phyloP scores from a whole-genome alignment of 2,888 invertebrate genomes.

The Eupithecia abbreviata region DNA sequence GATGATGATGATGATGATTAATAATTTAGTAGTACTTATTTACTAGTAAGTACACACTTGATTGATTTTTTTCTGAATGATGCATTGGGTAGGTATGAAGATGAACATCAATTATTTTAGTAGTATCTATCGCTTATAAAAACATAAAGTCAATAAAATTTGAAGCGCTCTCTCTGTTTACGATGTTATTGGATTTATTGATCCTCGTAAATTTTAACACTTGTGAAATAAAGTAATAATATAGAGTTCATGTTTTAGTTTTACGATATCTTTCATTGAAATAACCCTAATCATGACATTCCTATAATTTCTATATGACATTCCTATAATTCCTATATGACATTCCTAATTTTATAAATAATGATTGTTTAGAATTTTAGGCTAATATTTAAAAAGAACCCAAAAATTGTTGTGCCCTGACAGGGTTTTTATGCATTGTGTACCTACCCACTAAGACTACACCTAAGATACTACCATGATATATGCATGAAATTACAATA shows the following conservation, averaged over 20 bases:
- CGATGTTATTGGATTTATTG: constrained; percentile 51
- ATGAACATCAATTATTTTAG: constrained; percentile 47
- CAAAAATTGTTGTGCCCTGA: too few species aligned
- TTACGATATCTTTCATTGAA: constrained; percentile 15
- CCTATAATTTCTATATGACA: too few species aligned
- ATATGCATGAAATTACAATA: too few species aligned
- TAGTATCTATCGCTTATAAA: constrained; percentile 40
- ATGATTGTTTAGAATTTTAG: too few species aligned
- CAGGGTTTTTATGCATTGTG: too few species aligned
- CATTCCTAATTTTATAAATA: too few species aligned
- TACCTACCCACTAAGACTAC: too few species aligned
- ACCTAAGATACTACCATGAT: too few species aligned
- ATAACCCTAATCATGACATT: too few species aligned
- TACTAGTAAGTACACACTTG: neutral
- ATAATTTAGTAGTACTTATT: neutral
- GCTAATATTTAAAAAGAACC: too few species aligned
- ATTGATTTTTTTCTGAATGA: neutral
- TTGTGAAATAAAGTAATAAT: constrained; percentile 23
- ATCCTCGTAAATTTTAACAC: constrained; percentile 51
- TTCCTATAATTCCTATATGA: too few species aligned
- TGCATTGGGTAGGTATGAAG: neutral
- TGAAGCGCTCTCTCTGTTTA: constrained; percentile 47
- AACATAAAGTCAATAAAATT: constrained; percentile 48
- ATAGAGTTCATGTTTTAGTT: constrained; percentile 13
- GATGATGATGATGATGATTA: too few species aligned